A percentile compares a stretch with the other conserved stretches of the same genome.
Evolutionary conservation across 2,888 invertebrate species (phyloP).

Genomic region (Eumerus sabulonum): DNA sequence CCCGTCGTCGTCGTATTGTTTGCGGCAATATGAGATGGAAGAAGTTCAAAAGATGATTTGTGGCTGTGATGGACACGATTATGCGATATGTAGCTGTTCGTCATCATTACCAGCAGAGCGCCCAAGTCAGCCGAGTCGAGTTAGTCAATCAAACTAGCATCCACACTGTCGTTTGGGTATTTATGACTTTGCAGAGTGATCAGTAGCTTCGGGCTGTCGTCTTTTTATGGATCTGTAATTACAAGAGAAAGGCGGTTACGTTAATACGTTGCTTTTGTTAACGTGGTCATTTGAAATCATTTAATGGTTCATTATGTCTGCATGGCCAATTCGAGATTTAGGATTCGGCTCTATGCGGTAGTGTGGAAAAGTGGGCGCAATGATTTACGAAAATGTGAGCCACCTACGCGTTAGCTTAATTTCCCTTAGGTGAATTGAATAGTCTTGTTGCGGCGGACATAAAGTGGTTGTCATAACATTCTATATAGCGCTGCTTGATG

Average conservation of each 20-base stretch:
- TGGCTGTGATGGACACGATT: slow-evolving; percentile 62
- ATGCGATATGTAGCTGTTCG: slow-evolving; percentile 59
- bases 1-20: too few species aligned
- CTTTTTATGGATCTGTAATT: slow-evolving; percentile 61
- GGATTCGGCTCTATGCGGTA: neutral
- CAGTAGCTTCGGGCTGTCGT: slow-evolving; percentile 21
- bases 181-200: too few species aligned
- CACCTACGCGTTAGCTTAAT: slow-evolving; percentile 42
- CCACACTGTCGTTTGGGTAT: slow-evolving; percentile 34
- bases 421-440: slow-evolving; percentile 49
- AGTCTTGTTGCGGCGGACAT: slow-evolving; percentile 31
- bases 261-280: slow-evolving; percentile 54
- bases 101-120: slow-evolving; percentile 22
- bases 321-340: slow-evolving; percentile 44
- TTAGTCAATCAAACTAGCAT: slow-evolving; percentile 19
- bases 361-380: neutral
- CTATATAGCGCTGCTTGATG: too few species aligned
- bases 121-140: neutral
- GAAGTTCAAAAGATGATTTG: slow-evolving; percentile 49
- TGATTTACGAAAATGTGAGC: slow-evolving; percentile 4
- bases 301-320: slow-evolving; percentile 54
- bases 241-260: slow-evolving; percentile 48
- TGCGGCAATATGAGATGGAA: slow-evolving; percentile 48
- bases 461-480: slow-evolving; percentile 21
- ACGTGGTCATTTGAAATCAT: slow-evolving; percentile 38